Base-by-base conservation (phyloP, 2,113 vertebrate genomes). In the Chloropsis cyanopogon region DNA sequence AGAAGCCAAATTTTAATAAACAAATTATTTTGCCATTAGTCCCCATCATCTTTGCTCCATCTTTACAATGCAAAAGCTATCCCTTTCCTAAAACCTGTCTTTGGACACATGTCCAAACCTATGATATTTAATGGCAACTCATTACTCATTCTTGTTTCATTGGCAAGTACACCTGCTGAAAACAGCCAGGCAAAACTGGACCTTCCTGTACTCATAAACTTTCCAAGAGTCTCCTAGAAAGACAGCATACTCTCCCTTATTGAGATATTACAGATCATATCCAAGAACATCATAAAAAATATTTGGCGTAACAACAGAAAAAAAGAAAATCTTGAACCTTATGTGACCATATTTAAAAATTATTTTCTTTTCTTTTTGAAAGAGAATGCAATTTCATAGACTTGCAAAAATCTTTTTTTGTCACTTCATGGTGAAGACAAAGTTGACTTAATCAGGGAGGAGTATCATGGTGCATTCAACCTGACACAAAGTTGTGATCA, bases 1-100 rank as follows among this genome's bases (percentile, higher is more conserved):
- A 86, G 59, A 83, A 86, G 86, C 63, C 71, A 90, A 73, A 86
- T 69, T 92, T 88, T 88, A 90, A 80, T 73, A 86, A 90, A 90
- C n/a, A 65, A 86, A 79, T 90, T 86, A 33, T 59, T 94, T 88
- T 77, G 25, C 25, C 33, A 57, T 86, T 95, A 69, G 23, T 93
- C 20, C 31, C 46, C 7, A 65, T 65, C 4, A 8, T 76, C 13
- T 87, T 96, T 79, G 4, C 21, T 78, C 23, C 64, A 39, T 61
- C 37, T 76, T 65, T 69, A 49, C 44, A 72, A 50, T 22, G 37
- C 12, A 82, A 72, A 91, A 87, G 6, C 46, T 60, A 37, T 25
- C 10, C 11, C 20, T 79, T 90, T 64, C n/a, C 63, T 82, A 33
- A 82, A 93, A 65, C n/a, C 42, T 72, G 28, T 69, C 41, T 83